Evolutionary conservation across 1,140 invertebrate species (phyloP).

Genomic region (Phenacoccus solenopsis): DNA sequence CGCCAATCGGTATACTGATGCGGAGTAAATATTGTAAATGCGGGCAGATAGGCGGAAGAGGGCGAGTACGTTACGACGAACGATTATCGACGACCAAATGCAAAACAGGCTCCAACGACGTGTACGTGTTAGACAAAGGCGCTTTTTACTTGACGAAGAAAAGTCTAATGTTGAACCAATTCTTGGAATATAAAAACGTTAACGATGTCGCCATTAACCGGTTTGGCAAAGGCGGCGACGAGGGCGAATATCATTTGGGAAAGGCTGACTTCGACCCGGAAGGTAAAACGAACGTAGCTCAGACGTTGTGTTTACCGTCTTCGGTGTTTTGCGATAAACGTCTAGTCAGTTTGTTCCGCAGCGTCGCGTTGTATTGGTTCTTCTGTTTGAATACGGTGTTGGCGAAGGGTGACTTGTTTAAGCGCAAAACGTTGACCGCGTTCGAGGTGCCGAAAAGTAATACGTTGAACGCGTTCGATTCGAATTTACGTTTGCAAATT

Average conservation of each 20-base stretch:
- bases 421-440: not conserved
- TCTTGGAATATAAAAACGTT: not conserved
- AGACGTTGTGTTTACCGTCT: not conserved
- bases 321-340: not conserved
- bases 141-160: not conserved
- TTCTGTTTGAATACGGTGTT: constrained; percentile 1
- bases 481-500: not conserved
- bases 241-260: too few relatives aligned
- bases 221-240: not conserved
- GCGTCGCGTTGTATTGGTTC: constrained; percentile 3
- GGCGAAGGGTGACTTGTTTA: not conserved
- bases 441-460: not conserved
- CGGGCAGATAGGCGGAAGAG: not conserved
- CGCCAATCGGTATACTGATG: not conserved
- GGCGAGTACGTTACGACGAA: not conserved
- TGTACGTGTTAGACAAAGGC: not conserved
- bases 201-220: not conserved
- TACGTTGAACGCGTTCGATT: not conserved
- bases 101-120: not conserved
- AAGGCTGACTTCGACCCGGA: too few relatives aligned
- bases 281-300: not conserved
- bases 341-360: not conserved
- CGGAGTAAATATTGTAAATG: not conserved
- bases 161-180: not conserved
- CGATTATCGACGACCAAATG: not conserved